Base-by-base conservation (phyloP, 2,113 vertebrate genomes). In the Stegastes partitus region DNA sequence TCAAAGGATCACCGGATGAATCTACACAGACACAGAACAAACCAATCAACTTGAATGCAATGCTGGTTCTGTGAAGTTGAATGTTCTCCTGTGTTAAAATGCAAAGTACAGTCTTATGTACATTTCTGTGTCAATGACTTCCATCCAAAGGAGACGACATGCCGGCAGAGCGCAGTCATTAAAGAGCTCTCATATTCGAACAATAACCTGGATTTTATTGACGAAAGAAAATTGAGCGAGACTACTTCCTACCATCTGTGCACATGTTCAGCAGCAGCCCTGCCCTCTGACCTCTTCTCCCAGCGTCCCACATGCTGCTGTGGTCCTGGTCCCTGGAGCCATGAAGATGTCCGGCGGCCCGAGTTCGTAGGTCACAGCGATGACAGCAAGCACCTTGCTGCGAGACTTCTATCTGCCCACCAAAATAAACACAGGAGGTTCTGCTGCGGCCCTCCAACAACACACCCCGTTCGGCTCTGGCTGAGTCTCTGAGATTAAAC, bases 371-470 rank as follows among this genome's bases (percentile, higher is more conserved):
- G 93, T 95, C 93, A 87, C 65, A 7, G 87, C 15, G 93, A 91
- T 95, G 94, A 95, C 94, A 95, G 93, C 84, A 44, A 91, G 94
- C 92, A 93, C 93, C 94, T 94, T 92, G 91, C 93, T 94, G 93
- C 72, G 93, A 93, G 91, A 90, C 86, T 91, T 83, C 77, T 65
- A 81, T 86, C 82, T 84, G 71, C 85, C 86, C 88, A 85, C 61
- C 81, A 93, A 94, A 93, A 91, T 93, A 93, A 95, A 94, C 92
- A 93, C 74, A 79, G 77, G 64, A 82, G 89, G 82, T 67, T 74
- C 70, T 66, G 66, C 66, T 85, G 19, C 63, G 54, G 76, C 70
- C 79, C 81, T 77, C 87, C 77, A 55, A 82, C 85, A 70, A 44
- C 82, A 82, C 79, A 84, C 82, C 81, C 81, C 71, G 65, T 82